Conservation (phyloP, 1,140 invertebrate species). For the Archivesica marissinica region DNA sequence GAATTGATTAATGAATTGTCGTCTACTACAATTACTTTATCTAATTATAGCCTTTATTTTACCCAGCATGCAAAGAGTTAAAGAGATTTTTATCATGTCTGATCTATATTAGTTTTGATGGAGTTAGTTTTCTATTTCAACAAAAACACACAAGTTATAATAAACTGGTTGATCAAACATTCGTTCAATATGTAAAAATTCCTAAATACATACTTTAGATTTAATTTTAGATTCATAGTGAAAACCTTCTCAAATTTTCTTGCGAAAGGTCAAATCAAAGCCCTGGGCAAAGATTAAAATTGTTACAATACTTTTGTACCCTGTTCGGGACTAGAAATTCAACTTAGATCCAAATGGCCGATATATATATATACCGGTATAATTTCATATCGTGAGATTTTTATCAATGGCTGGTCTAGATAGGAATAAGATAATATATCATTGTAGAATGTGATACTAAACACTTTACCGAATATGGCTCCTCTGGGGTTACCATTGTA, state of each 20-base stretch:
- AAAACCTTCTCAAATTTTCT: slow-evolving; percentile 16
- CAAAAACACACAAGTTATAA: slow-evolving; percentile 17
- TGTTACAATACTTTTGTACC: background rate
- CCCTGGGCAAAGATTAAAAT: slow-evolving; percentile 9
- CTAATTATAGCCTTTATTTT: too few species aligned
- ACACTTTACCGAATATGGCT: background rate
- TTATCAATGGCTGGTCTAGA: background rate
- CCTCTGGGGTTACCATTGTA: background rate
- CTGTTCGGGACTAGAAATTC: background rate
- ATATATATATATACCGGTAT: too few species aligned
- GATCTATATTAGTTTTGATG: too few species aligned
- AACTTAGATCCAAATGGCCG: background rate
- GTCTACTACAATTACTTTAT: too few species aligned
- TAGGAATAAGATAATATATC: background rate
- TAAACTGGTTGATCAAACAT: background rate
- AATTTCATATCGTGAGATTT: too few species aligned
- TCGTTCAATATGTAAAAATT: slow-evolving; percentile 9
- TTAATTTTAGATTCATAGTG: slow-evolving; percentile 27
- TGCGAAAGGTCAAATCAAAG: background rate
- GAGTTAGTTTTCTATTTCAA: too few species aligned
- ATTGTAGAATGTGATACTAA: background rate
- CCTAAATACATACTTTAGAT: slow-evolving; percentile 28
- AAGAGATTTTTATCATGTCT: too few species aligned
- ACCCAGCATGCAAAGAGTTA: too few species aligned
- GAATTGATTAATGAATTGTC: too few species aligned